Percentiles rank a stretch among this genome's conserved stretches.
Evolutionary conservation across 1,140 invertebrate species (phyloP).

Genomic region (Tetranychus urticae): DNA sequence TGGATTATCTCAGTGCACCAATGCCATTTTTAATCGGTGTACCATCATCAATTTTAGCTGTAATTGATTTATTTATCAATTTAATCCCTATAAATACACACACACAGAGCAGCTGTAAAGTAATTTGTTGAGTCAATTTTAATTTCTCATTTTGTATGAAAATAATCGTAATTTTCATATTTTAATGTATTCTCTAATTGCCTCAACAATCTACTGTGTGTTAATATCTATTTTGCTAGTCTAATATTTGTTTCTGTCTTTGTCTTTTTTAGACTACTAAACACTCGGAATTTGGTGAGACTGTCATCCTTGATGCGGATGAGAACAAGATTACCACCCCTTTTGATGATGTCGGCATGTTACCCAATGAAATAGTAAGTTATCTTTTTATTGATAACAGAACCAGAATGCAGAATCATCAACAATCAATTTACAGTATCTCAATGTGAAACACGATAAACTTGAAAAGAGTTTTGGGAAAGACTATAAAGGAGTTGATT

Average conservation of each 20-base stretch:
- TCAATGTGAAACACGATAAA: no score
- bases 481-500: no score
- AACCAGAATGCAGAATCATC: slow-evolving; percentile 14
- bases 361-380: slow-evolving; percentile 43
- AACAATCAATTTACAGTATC: no score
- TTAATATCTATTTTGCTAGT: no score
- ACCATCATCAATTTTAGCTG: slow-evolving; percentile 51
- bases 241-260: not conserved
- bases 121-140: not conserved
- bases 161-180: not conserved
- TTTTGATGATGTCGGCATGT: slow-evolving; percentile 57
- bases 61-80: slow-evolving; percentile 19
- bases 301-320: slow-evolving; percentile 74
- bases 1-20: slow-evolving; percentile 67
- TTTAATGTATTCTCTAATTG: not conserved
- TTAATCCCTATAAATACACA: not conserved
- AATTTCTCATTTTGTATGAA: not conserved
- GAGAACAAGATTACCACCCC: slow-evolving; percentile 54
- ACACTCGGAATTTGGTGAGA: slow-evolving; percentile 56
- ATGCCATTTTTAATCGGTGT: slow-evolving; percentile 91
- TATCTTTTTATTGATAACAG: not conserved
- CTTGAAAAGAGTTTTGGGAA: no score
- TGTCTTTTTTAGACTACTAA: slow-evolving; percentile 30
- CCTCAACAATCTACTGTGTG: not conserved
- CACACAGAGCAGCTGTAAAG: not conserved